Percentiles rank a stretch among this genome's conserved stretches.
Evolutionary conservation across 2,797 vertebrate species (phyloP).

Genomic region (Xerus rutilus): DNA sequence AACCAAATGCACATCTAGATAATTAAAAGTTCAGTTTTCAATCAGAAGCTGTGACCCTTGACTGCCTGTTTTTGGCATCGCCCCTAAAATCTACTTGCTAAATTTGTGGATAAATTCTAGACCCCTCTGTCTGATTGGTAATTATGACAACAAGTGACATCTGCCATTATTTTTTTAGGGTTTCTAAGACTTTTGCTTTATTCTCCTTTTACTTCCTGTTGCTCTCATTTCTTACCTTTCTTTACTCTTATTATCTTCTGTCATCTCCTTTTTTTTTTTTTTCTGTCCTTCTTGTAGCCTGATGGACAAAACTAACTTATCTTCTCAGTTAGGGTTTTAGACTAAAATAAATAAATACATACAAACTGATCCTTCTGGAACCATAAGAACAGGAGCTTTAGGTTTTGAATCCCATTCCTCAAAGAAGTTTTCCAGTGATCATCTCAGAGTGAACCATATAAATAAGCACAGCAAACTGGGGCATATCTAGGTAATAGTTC

Average conservation of each 20-base stretch:
- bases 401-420: background rate
- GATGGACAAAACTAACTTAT: background rate
- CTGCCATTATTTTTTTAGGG: background rate
- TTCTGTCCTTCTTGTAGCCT: background rate
- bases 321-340: background rate
- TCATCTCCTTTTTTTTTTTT: background rate
- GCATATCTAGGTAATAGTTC: background rate
- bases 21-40: constrained; percentile 52
- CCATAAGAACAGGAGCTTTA: background rate
- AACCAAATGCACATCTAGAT: constrained; percentile 35
- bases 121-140: background rate
- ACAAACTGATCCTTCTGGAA: background rate
- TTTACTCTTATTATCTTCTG: background rate
- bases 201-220: background rate
- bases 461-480: background rate
- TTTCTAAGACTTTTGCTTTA: background rate
- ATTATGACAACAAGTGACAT: background rate
- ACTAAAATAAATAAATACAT: background rate
- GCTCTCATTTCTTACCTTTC: background rate
- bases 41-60: background rate
- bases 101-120: constrained; percentile 2
- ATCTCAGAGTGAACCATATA: background rate
- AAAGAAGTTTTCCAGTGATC: background rate
- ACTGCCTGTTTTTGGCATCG: background rate
- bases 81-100: background rate